Base-by-base conservation (phyloP, 1,140 invertebrate species). In the Drosophila kurseongensis region DNA sequence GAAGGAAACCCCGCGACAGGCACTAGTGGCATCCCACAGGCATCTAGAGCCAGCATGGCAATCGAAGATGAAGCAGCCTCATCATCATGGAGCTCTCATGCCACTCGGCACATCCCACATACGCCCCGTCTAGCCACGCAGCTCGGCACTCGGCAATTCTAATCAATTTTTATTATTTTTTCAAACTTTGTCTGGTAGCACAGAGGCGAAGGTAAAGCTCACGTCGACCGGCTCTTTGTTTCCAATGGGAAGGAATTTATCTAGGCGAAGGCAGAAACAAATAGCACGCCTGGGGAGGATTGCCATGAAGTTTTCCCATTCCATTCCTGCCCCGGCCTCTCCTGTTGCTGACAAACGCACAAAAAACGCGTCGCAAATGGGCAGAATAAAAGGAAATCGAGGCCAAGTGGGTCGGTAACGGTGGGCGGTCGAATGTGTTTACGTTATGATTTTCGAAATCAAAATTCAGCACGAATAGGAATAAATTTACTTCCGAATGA, bases 131-230 rank as follows among this genome's bases (percentile, higher is more conserved):
- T 76, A 62, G 75, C 71, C 65, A 40, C 65, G 32, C 38, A 58
- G 62, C 67, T 47, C 63, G 36, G 41, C 65, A 57, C 67, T 54
- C 72, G 63, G 83, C 83, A 91, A 90, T 91, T 91, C 90, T 91
- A 91, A 91, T 91, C 86, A 91, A 91, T 91, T 91, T 91, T 91
- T 91, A 91, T 91, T 91, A 91, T 91, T 91, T 91, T 91, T 90
- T 85, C 77, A 90, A 88, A 89, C 60, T 88, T 76, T 59, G 68
- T 65, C 80, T 83, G 58, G 56, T 58, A 44, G 44, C n/a, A 29
- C 51, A 38, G 42, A 48, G 55, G 13, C 61, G 18, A 60, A 42
- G 47, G 36, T 59, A 32, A 29, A 51, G 74, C 68, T 63, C 52
- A 67, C 57, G 57, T 74, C 62, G 69, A 48, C 68, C 36, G 61